These are phyloP conservation scores for Varanus salvator DNA, from an alignment of 2,113 vertebrate genomes.

Conservation along the genomic window DNA sequence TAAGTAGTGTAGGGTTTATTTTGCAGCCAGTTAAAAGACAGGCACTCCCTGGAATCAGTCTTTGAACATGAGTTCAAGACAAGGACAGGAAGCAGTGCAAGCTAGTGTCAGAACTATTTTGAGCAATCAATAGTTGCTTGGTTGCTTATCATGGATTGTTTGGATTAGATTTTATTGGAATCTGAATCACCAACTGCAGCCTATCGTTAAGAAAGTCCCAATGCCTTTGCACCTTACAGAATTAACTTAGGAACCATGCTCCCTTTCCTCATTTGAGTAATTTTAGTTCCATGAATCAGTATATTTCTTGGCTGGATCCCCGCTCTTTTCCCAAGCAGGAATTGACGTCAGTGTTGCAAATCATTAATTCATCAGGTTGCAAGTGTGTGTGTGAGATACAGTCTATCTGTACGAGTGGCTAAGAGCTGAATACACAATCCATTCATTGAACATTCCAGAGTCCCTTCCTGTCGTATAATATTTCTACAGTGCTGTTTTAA, in stretches of 20 bases:
- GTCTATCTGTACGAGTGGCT: not conserved
- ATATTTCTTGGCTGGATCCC: not conserved
- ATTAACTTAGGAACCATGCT: not conserved
- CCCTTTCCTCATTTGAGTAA: slow-evolving; percentile 34
- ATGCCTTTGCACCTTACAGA: not conserved
- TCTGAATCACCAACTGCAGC: too few relatives aligned
- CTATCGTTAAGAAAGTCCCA: not conserved
- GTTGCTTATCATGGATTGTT: not conserved
- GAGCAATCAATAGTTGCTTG: not conserved
- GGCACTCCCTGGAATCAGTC: not conserved
- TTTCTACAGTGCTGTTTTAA: not conserved
- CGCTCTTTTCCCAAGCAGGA: slow-evolving; percentile 43
- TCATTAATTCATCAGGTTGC: slow-evolving; percentile 41
- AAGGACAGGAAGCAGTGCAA: not conserved
- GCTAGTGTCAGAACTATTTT: too few relatives aligned
- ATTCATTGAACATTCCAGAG: slow-evolving; percentile 37
- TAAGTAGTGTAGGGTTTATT: not conserved
- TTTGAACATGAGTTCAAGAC: not conserved
- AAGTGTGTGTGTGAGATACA: slow-evolving; percentile 18
- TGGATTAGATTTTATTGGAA: not conserved
- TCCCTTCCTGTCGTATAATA: slow-evolving; percentile 38
- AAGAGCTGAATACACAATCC: slow-evolving; percentile 29
- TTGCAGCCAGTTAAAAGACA: not conserved
- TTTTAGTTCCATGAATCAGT: slow-evolving; percentile 41
- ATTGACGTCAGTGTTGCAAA: slow-evolving; percentile 33